Evolutionary conservation across 2,797 vertebrate species (phyloP).

Genomic region (Loriculus beryllinus): DNA sequence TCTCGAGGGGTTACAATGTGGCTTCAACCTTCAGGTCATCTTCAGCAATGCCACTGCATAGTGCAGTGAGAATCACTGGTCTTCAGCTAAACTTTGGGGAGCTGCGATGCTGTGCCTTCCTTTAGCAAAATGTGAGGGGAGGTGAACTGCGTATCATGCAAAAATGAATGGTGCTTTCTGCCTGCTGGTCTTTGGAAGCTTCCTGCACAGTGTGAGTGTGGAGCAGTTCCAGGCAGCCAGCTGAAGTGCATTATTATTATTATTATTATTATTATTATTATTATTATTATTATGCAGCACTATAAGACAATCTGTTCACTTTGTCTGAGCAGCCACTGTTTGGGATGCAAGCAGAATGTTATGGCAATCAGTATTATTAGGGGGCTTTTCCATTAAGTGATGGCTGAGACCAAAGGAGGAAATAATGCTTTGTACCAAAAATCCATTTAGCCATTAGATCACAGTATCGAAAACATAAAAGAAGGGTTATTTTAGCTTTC

Average conservation of each 20-base stretch:
- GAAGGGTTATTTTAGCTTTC: conserved; percentile 48
- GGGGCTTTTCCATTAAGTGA: conserved; percentile 38
- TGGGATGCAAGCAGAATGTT: neutral
- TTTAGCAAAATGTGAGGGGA: neutral
- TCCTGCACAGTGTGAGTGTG: neutral
- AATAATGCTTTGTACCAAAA: conserved; percentile 53
- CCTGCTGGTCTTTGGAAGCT: neutral
- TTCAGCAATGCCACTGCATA: neutral
- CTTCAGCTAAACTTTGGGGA: neutral
- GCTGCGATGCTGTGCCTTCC: neutral
- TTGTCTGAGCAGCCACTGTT: neutral
- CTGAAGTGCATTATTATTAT: neutral
- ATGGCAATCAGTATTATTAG: neutral
- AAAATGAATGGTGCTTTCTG: neutral
- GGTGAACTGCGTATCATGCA: neutral
- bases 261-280: neutral
- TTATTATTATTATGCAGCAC: neutral
- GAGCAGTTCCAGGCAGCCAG: neutral
- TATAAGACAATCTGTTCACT: neutral
- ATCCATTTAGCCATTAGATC: conserved; percentile 58
- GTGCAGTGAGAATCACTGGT: neutral
- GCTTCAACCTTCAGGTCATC: neutral
- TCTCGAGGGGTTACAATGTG: neutral
- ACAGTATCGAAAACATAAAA: conserved; percentile 10
- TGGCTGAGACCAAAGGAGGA: conserved; percentile 27